Base-by-base conservation (phyloP, 2,888 invertebrate species). In the Aplocera efformata region DNA sequence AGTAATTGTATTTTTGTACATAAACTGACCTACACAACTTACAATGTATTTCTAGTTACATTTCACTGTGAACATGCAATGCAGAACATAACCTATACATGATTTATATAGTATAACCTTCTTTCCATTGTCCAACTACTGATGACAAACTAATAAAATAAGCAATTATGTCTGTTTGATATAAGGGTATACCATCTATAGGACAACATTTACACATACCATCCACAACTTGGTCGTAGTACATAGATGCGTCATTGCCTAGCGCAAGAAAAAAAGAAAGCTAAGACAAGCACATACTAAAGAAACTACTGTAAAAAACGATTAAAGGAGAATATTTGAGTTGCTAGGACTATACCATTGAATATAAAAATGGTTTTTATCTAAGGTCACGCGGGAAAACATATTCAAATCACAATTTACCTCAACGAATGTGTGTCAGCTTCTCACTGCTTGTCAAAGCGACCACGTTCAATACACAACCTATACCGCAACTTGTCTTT, bases 391-490 rank as follows among this genome's bases (percentile, higher is more conserved):
- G 29, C 10, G 10, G 11, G 36, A 43, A 53, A 43, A 46, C 37
- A 48, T 38, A 50, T 53, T 54, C 41, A 42, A 53, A 48, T 41
- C 37, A 53, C 52, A 69, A 68, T 69, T 77, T 76, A 79, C 73
- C 74, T 75, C 69, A 58, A 66, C 45, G 55, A 53, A 70, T 76
- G 70, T 79, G 78, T 74, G 79, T 76, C 70, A 72, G 70, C 63
- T 63, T 68, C 67, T 65, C 67, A 68, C 67, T 60, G 73, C 69
- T 73, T 81, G 82, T 80, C 82, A 80, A 72, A 74, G 57, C 66
- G 72, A 85, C 85, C 86, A 86, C 84, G 84, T 84, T 85, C 80
- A 78, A 71, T 73, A 73, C 70, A 79, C 81, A 84, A 83, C 81
- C 81, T 83, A 74, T 82, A 82, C 79, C 79, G 79, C 74, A 66